Evolutionary conservation across 2,888 invertebrate genomes (phyloP).

Genomic region (Cabera pusaria): DNA sequence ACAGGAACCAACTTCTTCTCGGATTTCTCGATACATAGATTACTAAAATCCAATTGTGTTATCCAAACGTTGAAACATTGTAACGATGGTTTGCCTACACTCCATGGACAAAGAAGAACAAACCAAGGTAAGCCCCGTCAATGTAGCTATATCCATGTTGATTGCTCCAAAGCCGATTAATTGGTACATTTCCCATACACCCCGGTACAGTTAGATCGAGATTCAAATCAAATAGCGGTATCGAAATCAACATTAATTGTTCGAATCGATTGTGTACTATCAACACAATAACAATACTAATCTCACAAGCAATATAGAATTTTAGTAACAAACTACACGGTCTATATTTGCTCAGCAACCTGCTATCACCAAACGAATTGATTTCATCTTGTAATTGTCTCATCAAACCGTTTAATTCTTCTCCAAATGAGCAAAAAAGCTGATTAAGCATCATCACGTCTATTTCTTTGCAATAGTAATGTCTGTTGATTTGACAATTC

Average conservation of each 20-base stretch:
- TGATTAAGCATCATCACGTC: slow-evolving; percentile 22
- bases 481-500: slow-evolving; percentile 33
- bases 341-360: too few species aligned
- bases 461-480: slow-evolving; percentile 31
- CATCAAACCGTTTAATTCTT: slow-evolving; percentile 51
- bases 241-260: slow-evolving; percentile 74
- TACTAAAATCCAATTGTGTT: too few species aligned
- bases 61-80: too few species aligned
- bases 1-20: too few species aligned
- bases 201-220: slow-evolving; percentile 36
- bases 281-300: slow-evolving; percentile 32
- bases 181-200: slow-evolving; percentile 67
- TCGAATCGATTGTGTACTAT: slow-evolving; percentile 50
- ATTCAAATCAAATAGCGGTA: slow-evolving; percentile 69
- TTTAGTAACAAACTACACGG: too few species aligned
- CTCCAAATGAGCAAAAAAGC: slow-evolving; percentile 43
- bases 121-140: too few species aligned
- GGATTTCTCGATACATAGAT: too few species aligned
- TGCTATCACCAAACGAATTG: slow-evolving; percentile 14
- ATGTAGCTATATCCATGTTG: slow-evolving; percentile 33
- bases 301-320: slow-evolving; percentile 30
- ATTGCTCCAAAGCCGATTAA: slow-evolving; percentile 55
- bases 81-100: too few species aligned
- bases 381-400: slow-evolving; percentile 36
- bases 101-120: too few species aligned